phyloP scores from a whole-genome alignment of 1,140 invertebrate species.

The Euwallacea fornicatus region DNA sequence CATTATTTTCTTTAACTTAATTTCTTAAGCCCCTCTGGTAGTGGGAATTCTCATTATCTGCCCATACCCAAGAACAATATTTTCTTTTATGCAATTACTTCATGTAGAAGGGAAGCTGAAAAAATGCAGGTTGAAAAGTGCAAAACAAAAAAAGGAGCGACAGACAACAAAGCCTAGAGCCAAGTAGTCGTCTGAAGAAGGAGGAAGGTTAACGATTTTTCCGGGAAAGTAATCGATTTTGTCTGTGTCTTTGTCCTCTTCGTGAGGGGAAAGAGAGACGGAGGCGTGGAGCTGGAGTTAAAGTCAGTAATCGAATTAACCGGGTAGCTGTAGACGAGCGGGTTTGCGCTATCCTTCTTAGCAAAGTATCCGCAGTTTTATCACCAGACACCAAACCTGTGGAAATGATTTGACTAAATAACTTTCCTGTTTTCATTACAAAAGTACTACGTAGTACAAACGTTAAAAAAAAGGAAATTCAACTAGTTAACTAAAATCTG shows the following conservation, averaged over 20 bases:
- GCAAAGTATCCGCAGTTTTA: background rate
- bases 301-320: conserved; percentile 11
- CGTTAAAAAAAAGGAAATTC: too few relatives aligned
- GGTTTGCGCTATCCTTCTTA: background rate
- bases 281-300: background rate
- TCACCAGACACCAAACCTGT: background rate
- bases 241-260: conserved; percentile 22
- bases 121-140: conserved; percentile 1
- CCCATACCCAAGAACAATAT: background rate
- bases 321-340: conserved; percentile 20
- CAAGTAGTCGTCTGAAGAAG: conserved; percentile 1
- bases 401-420: background rate
- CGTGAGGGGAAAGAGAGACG: conserved; percentile 13
- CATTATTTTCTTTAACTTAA: background rate
- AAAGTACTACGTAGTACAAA: too few relatives aligned
- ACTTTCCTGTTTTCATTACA: too few relatives aligned
- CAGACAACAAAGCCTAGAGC: conserved; percentile 32
- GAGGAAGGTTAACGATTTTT: conserved; percentile 20
- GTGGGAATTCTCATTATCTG: background rate
- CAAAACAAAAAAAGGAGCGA: background rate
- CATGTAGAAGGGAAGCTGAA: background rate
- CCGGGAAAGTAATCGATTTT: conserved; percentile 21
- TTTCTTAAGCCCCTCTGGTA: background rate
- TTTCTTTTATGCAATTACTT: too few relatives aligned
- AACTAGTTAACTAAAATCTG: too few relatives aligned